Evolutionary conservation across 2,888 invertebrate genomes (phyloP).

Genomic region (Parapristionchus giblindavisi): DNA sequence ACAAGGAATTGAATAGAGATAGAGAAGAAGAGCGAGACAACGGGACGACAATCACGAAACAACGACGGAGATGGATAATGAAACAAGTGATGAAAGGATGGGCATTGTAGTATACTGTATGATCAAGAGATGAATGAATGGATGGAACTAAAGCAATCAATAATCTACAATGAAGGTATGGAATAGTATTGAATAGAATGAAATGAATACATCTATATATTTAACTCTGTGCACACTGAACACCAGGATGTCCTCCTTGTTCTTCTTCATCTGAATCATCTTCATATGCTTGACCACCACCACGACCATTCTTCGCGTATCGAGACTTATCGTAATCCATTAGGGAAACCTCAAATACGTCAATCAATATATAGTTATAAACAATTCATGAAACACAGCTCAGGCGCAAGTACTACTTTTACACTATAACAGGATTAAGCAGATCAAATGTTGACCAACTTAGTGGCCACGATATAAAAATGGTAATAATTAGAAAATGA

Average conservation of each 20-base stretch:
- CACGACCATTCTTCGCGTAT: constrained; percentile 57
- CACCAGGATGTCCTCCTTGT: constrained; percentile 75
- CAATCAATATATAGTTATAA: background rate
- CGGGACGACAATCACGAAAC: no score
- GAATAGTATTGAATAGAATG: background rate
- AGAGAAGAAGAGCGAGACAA: no score
- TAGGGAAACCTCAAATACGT: constrained; percentile 82
- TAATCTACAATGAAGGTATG: constrained; percentile 18
- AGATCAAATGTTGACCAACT: no score
- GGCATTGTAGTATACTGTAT: no score
- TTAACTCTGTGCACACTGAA: constrained; percentile 80
- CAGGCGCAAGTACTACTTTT: background rate
- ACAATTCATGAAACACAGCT: background rate
- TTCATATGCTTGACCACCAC: constrained; percentile 76
- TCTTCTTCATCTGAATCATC: constrained; percentile 72
- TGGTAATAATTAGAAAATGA: background rate
- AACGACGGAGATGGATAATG: no score
- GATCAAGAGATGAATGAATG: background rate
- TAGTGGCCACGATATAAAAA: no score
- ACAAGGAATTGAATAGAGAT: no score
- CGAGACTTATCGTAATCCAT: constrained; percentile 65
- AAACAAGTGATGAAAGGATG: no score
- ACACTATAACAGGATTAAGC: no score
- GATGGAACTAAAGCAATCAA: constrained; percentile 16
- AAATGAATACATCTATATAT: no score